Base-by-base conservation (phyloP, 1,140 invertebrate genomes). In the Holcopasites calliopsidis region DNA sequence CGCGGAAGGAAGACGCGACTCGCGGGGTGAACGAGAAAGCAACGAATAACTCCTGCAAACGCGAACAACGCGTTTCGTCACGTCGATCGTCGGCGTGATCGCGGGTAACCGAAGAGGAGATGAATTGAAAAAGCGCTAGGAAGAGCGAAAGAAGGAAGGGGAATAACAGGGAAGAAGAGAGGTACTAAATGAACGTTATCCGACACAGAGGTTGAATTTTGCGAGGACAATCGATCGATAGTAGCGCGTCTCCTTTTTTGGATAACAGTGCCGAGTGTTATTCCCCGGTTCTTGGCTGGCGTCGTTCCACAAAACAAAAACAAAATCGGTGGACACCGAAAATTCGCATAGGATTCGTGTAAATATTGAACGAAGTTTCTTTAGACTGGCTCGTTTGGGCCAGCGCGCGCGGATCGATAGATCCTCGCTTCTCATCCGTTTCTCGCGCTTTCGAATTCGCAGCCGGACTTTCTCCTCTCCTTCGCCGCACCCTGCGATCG, bases 151-250 rank as follows among this genome's bases (percentile, higher is more conserved):
- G 35, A 21, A 3, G 31, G 28, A 58, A 35, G 33, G 13, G 8
- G 4, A 10, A 1, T 0, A 40, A 61, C 35, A 42, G 16, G n/a
- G n/a, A 57, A 57, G 11, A 57, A 35, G 31, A 7, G 68, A 47
- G 50, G 26, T 49, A 64, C 64, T 21, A 38, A 47, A 13, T 47
- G 31, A 49, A 28, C 70, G 13, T n/a, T n/a, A n/a, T n/a, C 50
- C 58, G 58, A 52, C 50, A 52, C 26, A 21, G 35, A 55, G 52
- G 71, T 54, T 64, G 72, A 79, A 83, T 75, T 62, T 79, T 83
- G 81, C 80, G 82, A 84, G 81, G 82, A 84, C 81, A 84, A 84
- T 84, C 81, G 77, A 84, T 70, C 75, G 75, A 78, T 66, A 23
- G 64, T 83, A 72, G 71, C 28, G 64, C 71, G 57, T 69, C 76